Base-by-base conservation (phyloP, 2,888 invertebrate genomes). In the Pyrrhia umbra region DNA sequence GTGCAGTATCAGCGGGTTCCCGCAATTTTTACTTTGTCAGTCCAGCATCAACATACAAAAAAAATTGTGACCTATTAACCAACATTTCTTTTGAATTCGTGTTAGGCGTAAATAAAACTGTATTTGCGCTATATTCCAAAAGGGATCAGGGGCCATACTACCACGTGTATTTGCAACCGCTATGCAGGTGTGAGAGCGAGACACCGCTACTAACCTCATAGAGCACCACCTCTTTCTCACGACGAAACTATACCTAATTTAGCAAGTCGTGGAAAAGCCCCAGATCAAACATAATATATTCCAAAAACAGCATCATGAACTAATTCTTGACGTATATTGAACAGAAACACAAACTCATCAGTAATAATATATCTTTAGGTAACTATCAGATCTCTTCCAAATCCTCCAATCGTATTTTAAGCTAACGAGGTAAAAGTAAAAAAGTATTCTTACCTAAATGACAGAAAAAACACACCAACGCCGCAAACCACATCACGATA, bases 401-500 rank as follows among this genome's bases (percentile, higher is more conserved):
- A 62, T 27, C 8, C 15, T 30, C 6, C 1, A 43, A 49, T 20
- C 8, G 20, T 25, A 43, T n/a, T 21, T 51, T 34, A 52, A 60
- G 18, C 18, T 62, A 67, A 72, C 43, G 66, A 73, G 49, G 30
- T 43, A 63, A 56, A 58, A 46, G 6, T 1, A 40, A 39, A 40
- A 39, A 47, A 30, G 40, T 25, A 50, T 9, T 90, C 93, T 88
- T 80, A 94, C 93, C 93, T 70, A 91, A 85, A 79, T 90, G 89
- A 84, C 88, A 88, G 79, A 92, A 86, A 66, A 93, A 85, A 83
- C 86, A 91, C 87, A 92, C 85, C 85, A 92, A 85, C 81, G 86
- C 88, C 81, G 88, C 84, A 79, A 91, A 83, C 90, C 91, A 90
- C 93, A 93, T 93, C 84, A 83, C 89, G 87, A 84, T 75, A 64